Evolutionary conservation across 2,797 vertebrate species (phyloP), one percentile per base, ranked within the genome.

Genomic region (Karalla daura): DNA sequence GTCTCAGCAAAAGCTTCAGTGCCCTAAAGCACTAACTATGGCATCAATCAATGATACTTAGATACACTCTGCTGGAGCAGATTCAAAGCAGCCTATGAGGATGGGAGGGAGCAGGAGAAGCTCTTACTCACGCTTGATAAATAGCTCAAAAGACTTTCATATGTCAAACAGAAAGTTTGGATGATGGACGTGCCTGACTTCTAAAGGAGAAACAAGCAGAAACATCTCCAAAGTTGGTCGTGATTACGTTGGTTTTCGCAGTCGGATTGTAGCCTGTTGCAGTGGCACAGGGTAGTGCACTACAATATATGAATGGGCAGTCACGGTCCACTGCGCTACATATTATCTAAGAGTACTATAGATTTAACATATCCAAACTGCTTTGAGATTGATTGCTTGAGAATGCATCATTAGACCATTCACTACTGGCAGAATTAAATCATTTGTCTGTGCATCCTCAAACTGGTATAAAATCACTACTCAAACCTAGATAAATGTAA

Each of bases 1-100:
- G 45, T 44, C 43, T 81, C 70, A 70, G 79, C 77, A 78, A 14
- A 79, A 84, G 79, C n/a, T 62, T 70, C 78, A 60, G 28, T 49
- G 44, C 39, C 55, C 36, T 70, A 53, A 63, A 53, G 55, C 7
- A 15, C 50, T 64, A 69, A 43, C 58, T 28, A 24, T 24, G 24
- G 21, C 27, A 83, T 82, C 67, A 62, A 63, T 80, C 77, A 71
- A 20, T 76, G 73, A 61, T 28, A 35, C 47, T 53, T 52, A 70
- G 60, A 77, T 49, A 40, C 50, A 68, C 53, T 62, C 78, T 30
- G 70, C 5, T 65, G 65, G 60, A 78, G 53, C 63, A 61, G 54
- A 60, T 59, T 36, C 63, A 55, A 39, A 39, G 47, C n/a, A 50
- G 25, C 53, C 36, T 21, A 37, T 28, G 47, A 33, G 52, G 27